Evolutionary conservation across 1,140 invertebrate species (phyloP), one percentile per base, ranked within the genome.

Genomic region (Rhopalosiphum padi): DNA sequence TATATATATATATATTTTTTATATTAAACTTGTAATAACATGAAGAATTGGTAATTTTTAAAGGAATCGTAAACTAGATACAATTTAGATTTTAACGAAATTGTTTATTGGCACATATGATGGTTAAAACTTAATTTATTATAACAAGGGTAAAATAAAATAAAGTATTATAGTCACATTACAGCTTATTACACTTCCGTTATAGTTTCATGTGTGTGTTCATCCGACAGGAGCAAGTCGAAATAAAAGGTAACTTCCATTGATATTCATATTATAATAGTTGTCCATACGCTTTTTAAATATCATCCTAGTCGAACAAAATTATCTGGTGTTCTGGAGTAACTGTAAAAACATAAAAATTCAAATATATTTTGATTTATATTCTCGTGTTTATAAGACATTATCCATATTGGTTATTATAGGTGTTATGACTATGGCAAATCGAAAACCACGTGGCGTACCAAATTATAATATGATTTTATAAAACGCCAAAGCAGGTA

Each of bases 291-390:
- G 35, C 23, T 53, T 53, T 91, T 91, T 91, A 22, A 46, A 82
- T 91, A 68, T 43, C 22, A 37, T 41, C 91, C 91, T 30, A 93
- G 25, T 86, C 91, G 91, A 41, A 85, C 1, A 23, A 93, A 93
- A 55, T 93, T 93, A 37, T 93, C 91, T 86, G 91, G 91, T n/a
- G 91, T 93, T 23, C 77, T 93, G 23, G 91, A 93, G 35, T 85
- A 93, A 53, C 91, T 93, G 53, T 53, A 93, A 93, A n/a, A 83
- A 82, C 25, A 51, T 9, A 53, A 37, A 37, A 77, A n/a, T 77
- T n/a, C 1, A n/a, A 77, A 77, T 77, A 4, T 77, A 77, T 77
- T n/a, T 18, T 35, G 0, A 77, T n/a, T 77, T 30, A 35, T n/a
- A 77, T 35, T 35, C 11, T 68, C 30, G 30, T n/a, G 15, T n/a